phyloP scores from a whole-genome alignment of 2,797 vertebrate species.

The Nannoperca australis region DNA sequence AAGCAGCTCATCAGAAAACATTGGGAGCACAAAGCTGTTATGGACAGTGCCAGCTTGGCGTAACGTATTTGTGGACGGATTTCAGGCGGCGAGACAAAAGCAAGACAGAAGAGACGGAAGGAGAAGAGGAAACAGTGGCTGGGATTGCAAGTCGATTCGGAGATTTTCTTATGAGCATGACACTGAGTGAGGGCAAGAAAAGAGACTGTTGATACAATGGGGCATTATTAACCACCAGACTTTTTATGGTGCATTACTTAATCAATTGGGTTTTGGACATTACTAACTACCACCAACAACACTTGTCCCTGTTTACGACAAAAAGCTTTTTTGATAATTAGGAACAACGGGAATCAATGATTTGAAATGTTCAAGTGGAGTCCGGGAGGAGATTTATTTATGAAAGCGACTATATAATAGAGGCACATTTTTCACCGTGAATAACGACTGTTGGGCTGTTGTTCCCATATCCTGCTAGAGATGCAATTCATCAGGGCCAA shows the following conservation, averaged over 20 bases:
- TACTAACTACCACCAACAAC: constrained; percentile 61
- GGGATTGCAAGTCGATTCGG: background rate
- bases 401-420: constrained; percentile 69
- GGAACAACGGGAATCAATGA: constrained; percentile 75
- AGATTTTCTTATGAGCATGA: constrained; percentile 24
- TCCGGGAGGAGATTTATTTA: constrained; percentile 77
- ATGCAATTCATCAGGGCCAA: constrained; percentile 78
- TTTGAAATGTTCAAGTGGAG: constrained; percentile 70
- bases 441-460: constrained; percentile 70
- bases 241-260: constrained; percentile 50
- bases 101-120: background rate
- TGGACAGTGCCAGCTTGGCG: constrained; percentile 40
- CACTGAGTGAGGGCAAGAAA: constrained; percentile 9
- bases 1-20: constrained; percentile 69
- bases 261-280: constrained; percentile 64
- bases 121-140: background rate
- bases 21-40: constrained; percentile 57
- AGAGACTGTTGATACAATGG: constrained; percentile 38
- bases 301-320: constrained; percentile 65
- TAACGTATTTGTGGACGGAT: constrained; percentile 45
- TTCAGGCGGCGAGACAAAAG: constrained; percentile 33
- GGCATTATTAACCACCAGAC: constrained; percentile 29
- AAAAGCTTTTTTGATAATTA: constrained; percentile 79
- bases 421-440: constrained; percentile 75
- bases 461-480: constrained; percentile 74